Evolutionary conservation across 2,113 vertebrate genomes (phyloP), one percentile per base, ranked within the genome.

Genomic region (Eudyptes chrysolophus): DNA sequence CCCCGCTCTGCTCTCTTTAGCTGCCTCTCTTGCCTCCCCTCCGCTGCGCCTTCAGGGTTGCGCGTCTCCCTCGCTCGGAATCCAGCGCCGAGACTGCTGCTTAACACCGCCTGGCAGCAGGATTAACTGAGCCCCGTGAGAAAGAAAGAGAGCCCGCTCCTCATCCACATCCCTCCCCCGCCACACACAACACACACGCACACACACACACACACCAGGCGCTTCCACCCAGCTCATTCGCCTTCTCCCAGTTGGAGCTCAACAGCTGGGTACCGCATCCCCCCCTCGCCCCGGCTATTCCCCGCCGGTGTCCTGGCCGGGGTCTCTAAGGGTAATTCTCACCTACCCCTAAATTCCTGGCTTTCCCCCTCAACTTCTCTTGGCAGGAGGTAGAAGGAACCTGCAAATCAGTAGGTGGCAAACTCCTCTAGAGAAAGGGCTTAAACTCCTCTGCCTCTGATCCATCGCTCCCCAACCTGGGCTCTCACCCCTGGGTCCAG

Each of bases 81-180:
- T 96, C 97, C 52, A 76, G 97, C 96, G 96, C 98, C 95, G 98
- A 98, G 97, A 98, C 98, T 98, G 98, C 98, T 97, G 98, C 98
- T 98, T 96, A 98, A 97, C 98, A 97, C 92, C 97, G 97, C 98
- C 97, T 98, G 98, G 98, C 98, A 98, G 98, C 97, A 93, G 98
- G 98, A 98, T 98, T 96, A 98, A 98, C 98, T 98, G 97, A 98
- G 98, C 98, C 93, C 93, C 94, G 98, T 83, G 94, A 97, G 83
- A 71, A 96, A 97, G 96, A 89, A 82, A 94, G 95, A 94, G 98
- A 97, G 97, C 97, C 97, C 97, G 92, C 97, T 98, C 97, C 98
- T 98, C 98, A 97, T 95, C 87, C 96, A 96, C 97, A 97, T 80
- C 96, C 96, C 97, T 95, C 51, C 94, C 95, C 98, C 97, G 95